Evolutionary conservation across 2,797 vertebrate genomes (phyloP).

Genomic region (Lagorchestes hirsutus): DNA sequence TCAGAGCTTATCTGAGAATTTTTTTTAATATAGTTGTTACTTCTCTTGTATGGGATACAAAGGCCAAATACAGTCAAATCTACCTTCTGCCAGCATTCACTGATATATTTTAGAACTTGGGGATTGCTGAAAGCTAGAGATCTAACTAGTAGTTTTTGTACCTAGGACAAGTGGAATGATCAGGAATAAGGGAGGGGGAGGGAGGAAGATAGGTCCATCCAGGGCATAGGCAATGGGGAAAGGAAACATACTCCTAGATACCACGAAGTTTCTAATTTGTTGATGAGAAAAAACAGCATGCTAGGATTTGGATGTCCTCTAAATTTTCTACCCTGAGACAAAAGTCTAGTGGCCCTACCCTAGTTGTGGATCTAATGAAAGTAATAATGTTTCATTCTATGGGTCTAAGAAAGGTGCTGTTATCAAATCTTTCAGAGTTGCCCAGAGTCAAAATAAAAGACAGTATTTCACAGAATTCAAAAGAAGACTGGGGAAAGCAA

Average conservation of each 20-base stretch:
- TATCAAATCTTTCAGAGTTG: background rate
- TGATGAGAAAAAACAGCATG: background rate
- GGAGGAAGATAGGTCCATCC: background rate
- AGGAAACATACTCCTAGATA: background rate
- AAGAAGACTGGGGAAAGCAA: constrained; percentile 9
- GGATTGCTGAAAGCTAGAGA: background rate
- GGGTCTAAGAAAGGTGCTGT: background rate
- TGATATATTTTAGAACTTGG: background rate
- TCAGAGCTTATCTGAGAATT: constrained; percentile 14
- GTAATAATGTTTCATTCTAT: background rate
- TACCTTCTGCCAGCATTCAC: background rate
- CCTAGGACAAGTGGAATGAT: background rate
- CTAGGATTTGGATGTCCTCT: background rate
- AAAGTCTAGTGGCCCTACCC: background rate
- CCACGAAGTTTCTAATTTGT: background rate
- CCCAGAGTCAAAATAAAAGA: background rate
- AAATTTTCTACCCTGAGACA: background rate
- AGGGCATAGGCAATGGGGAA: background rate
- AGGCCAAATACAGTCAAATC: background rate
- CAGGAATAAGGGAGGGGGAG: background rate
- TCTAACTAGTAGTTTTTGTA: background rate
- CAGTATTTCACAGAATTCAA: constrained; percentile 21
- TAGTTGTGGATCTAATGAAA: background rate
- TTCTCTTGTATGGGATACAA: constrained; percentile 13
- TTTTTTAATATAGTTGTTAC: background rate